Evolutionary conservation across 2,888 invertebrate genomes (phyloP), one percentile per base, ranked within the genome.

Genomic region (Nomada ferruginata): DNA sequence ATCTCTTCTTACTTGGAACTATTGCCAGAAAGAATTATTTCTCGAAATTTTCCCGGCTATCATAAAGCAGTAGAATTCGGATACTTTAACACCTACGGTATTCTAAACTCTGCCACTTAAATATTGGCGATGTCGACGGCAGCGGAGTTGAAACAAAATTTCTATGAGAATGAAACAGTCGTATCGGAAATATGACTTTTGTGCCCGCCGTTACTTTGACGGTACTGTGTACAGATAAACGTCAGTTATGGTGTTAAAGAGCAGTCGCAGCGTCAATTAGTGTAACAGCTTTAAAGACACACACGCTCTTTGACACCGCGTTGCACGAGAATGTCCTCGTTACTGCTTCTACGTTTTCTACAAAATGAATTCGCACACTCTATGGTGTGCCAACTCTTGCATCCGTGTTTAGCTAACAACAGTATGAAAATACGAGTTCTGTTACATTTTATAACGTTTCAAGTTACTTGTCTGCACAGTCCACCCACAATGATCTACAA

Each of bases 271-370:
- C 44, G 42, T 60, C 84, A 80, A 85, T 85, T 86, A 84, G 47
- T 50, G 76, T 80, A 69, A 87, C 76, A 69, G 79, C 84, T 88
- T 84, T 78, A 81, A 82, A 69, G 70, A 73, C 44, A 50, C 60
- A 18, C 55, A 29, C 20, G 20, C 52, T 64, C 66, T 83, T 83
- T 83, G 79, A 73, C 61, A 57, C 36, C 59, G 75, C 61, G 36
- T 69, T 52, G 72, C 60, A 23, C 3, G 26, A 26, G 69, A 86
- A 71, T 72, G 74, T 68, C 68, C 57, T 75, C 57, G 64, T 76
- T 29, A 55, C 74, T 69, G 55, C 61, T 29, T 64, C 64, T 61
- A 60, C 42, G 55, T 15, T 69, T 69, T 23, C 9, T 20, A 29
- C 66, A 52, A 55, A 79, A 72, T 69, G 52, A 52, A 73, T 79